Conservation (phyloP, 2,797 vertebrate species). For the Aplochiton taeniatus region DNA sequence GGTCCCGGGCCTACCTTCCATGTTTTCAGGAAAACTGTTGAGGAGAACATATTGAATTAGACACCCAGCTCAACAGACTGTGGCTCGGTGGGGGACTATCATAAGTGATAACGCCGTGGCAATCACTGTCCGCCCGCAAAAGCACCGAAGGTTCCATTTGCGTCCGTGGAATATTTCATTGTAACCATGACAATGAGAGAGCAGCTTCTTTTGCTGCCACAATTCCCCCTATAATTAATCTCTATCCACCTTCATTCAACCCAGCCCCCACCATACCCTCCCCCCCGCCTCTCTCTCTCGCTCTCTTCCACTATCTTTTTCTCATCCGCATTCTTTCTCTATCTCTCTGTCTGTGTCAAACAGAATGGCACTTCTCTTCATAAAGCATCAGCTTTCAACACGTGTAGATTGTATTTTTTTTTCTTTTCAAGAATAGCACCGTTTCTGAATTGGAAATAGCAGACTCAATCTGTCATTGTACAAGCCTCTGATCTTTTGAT, state of each 20-base stretch:
- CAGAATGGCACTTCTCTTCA: no score
- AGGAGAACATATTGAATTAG: slow-evolving; percentile 23
- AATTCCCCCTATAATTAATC: slow-evolving; percentile 38
- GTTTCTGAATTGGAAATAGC: no score
- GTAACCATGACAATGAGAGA: slow-evolving; percentile 44
- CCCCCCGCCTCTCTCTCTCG: neutral
- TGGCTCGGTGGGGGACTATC: neutral
- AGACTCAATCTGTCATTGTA: no score
- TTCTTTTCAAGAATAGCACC: no score
- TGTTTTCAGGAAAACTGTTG: neutral
- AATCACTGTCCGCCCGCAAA: slow-evolving; percentile 31
- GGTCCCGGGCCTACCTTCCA: no score
- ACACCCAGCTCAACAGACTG: neutral
- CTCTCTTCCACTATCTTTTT: neutral
- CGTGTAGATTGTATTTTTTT: no score
- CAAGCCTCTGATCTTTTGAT: no score
- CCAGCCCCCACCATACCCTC: neutral
- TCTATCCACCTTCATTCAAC: slow-evolving; percentile 29
- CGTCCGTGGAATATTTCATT: slow-evolving; percentile 42
- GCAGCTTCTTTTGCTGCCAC: slow-evolving; percentile 34
- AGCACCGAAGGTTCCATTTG: slow-evolving; percentile 41
- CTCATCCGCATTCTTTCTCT: neutral
- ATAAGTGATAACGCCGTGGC: slow-evolving; percentile 30
- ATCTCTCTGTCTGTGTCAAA: neutral
- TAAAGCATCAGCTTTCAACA: no score